Conservation (phyloP, 1,140 invertebrate species). For the Ectropis grisescens region DNA sequence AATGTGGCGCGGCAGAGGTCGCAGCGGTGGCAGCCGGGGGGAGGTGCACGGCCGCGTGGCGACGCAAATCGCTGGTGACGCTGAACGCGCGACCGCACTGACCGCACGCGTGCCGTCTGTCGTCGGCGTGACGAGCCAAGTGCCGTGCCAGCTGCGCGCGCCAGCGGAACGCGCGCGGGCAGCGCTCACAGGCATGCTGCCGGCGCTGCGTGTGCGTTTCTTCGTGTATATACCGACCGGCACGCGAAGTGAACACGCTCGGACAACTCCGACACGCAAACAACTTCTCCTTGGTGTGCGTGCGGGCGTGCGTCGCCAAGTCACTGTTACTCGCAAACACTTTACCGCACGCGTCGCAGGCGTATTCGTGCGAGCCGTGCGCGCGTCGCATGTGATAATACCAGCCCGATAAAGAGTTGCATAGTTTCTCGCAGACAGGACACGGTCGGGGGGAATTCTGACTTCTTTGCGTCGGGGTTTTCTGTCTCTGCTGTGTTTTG, state of each 20-base stretch:
- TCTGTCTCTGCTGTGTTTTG: no score
- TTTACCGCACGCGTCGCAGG: conserved; percentile 68
- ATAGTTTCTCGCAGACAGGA: conserved; percentile 78
- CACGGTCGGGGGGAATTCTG: conserved; percentile 78
- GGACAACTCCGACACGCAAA: conserved; percentile 66
- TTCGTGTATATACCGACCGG: conserved; percentile 71
- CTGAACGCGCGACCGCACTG: conserved; percentile 69
- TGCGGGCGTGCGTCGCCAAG: conserved; percentile 36
- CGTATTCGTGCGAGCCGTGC: conserved; percentile 70
- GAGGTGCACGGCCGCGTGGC: conserved; percentile 69
- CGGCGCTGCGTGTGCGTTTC: conserved; percentile 62
- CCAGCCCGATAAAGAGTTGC: conserved; percentile 73
- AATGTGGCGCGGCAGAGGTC: conserved; percentile 71
- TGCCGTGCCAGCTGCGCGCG: conserved; percentile 64
- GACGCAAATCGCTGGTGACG: conserved; percentile 63
- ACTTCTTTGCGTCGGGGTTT: conserved; percentile 64
- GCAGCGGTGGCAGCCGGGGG: conserved; percentile 53
- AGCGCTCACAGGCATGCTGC: conserved; percentile 58
- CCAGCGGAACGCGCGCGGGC: conserved; percentile 64
- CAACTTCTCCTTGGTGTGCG: conserved; percentile 66
- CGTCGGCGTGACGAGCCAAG: conserved; percentile 58
- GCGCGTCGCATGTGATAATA: conserved; percentile 73
- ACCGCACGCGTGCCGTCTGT: conserved; percentile 63
- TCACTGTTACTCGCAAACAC: conserved; percentile 64
- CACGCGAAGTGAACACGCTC: conserved; percentile 68